Conservation (phyloP, 2,113 vertebrate genomes). For the Heterotilapia buettikoferi region DNA sequence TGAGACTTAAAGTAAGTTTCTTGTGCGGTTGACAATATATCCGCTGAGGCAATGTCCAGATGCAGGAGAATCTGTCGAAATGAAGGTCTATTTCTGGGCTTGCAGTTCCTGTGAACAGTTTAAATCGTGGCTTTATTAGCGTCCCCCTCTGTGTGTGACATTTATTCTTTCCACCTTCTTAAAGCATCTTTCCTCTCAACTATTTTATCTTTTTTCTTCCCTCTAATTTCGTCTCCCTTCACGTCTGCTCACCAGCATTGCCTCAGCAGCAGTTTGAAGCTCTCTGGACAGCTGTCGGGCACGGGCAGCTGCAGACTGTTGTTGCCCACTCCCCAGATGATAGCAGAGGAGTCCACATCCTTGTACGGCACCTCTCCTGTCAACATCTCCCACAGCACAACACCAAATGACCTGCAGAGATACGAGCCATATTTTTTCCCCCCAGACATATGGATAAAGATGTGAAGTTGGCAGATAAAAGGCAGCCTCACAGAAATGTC, state of each 20-base stretch:
- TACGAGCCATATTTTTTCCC: neutral
- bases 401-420: constrained; percentile 88
- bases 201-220: neutral
- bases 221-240: neutral
- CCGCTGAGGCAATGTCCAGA: constrained; percentile 93
- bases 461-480: neutral
- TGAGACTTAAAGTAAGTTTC: constrained; percentile 97
- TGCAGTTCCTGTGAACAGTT: constrained; percentile 83
- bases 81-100: constrained; percentile 90
- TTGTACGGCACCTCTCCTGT: constrained; percentile 97
- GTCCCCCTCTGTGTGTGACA: neutral
- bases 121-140: neutral
- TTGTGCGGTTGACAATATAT: constrained; percentile 91
- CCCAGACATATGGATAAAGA: neutral
- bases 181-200: neutral
- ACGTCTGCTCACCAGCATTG: constrained; percentile 89
- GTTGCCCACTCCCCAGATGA: constrained; percentile 98
- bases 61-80: constrained; percentile 95
- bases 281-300: constrained; percentile 92
- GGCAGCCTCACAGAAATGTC: neutral
- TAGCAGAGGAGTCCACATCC: constrained; percentile 95
- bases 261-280: constrained; percentile 93
- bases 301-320: constrained; percentile 96
- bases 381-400: constrained; percentile 96
- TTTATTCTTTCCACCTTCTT: neutral